Evolutionary conservation across 2,797 vertebrate genomes (phyloP).

Genomic region (Coregonus ussuriensis): DNA sequence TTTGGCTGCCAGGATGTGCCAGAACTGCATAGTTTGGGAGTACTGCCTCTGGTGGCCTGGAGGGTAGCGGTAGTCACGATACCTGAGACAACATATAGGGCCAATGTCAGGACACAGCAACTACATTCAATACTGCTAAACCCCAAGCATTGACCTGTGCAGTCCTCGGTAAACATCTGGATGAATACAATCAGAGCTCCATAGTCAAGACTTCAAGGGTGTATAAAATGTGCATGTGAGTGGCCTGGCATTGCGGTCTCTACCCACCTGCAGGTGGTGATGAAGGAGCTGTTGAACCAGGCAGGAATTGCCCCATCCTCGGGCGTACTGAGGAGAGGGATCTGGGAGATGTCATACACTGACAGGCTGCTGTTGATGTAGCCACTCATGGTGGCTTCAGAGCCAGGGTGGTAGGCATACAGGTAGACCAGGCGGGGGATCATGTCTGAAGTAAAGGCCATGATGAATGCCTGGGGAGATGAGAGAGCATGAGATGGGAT

Average conservation of each 20-base stretch:
- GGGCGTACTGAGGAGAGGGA: conserved; percentile 68
- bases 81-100: conserved; percentile 68
- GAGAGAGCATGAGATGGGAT: neutral
- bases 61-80: conserved; percentile 93
- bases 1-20: conserved; percentile 97
- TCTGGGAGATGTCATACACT: conserved; percentile 80
- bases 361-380: conserved; percentile 94
- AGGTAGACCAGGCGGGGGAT: conserved; percentile 95
- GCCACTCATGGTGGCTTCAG: conserved; percentile 78
- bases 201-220: too few relatives aligned
- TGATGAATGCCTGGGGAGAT: conserved; percentile 88
- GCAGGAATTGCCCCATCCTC: conserved; percentile 62
- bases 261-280: conserved; percentile 86
- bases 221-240: too few relatives aligned
- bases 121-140: neutral
- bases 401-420: conserved; percentile 78
- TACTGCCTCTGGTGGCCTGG: conserved; percentile 81
- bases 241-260: neutral
- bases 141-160: too few relatives aligned
- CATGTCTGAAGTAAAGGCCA: conserved; percentile 98
- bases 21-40: conserved; percentile 89
- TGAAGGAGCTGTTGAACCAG: conserved; percentile 70
- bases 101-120: neutral
- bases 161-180: too few relatives aligned
- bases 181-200: too few relatives aligned